These are phyloP conservation scores for Cochlearius cochlearius DNA, from an alignment of 2,113 vertebrate species.

Conservation along the genomic window DNA sequence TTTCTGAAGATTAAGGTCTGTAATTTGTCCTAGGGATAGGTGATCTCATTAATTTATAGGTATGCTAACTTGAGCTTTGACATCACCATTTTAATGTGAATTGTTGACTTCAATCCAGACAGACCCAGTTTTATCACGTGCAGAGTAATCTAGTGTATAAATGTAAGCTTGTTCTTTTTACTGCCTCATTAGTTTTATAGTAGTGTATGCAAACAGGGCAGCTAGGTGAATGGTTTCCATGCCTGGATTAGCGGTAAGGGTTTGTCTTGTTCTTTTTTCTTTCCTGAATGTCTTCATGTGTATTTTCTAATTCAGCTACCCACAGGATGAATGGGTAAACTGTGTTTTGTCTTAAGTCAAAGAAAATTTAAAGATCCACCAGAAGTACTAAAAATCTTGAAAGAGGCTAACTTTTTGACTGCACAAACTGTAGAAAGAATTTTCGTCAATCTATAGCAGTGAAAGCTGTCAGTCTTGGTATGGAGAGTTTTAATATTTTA, in stretches of 20 bases:
- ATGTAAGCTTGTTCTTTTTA: neutral
- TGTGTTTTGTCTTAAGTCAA: neutral
- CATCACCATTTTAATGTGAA: neutral
- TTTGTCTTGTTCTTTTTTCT: neutral
- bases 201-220: neutral
- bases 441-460: neutral
- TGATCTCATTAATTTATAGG: neutral
- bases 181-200: neutral
- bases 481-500: neutral
- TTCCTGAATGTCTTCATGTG: neutral
- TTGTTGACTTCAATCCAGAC: neutral
- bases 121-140: neutral
- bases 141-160: neutral
- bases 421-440: neutral
- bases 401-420: neutral
- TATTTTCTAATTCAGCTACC: neutral
- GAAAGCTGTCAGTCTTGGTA: neutral
- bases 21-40: neutral
- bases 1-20: neutral
- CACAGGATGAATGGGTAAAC: neutral
- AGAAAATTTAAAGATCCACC: neutral
- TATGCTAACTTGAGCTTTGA: neutral
- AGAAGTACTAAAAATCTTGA: neutral
- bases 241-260: neutral
- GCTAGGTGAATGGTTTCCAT: neutral